Conservation (phyloP, 2,888 invertebrate species). For the Drosophila maculinotata region DNA sequence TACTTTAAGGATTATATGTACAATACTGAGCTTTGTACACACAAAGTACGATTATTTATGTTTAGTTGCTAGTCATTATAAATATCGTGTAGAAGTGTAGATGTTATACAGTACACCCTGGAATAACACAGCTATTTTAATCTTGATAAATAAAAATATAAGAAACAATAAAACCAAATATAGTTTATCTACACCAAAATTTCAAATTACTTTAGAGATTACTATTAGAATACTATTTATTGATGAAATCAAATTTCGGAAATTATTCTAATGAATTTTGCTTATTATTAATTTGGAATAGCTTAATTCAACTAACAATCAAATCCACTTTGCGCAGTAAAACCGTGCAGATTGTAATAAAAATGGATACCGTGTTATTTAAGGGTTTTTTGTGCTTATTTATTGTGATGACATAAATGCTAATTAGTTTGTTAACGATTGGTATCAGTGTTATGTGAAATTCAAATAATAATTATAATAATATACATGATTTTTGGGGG, state of each 20-base stretch:
- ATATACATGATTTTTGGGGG: constrained; percentile 37
- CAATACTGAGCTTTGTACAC: constrained; percentile 23
- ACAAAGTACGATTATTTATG: constrained; percentile 21
- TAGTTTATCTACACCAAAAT: constrained; percentile 9
- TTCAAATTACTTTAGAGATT: constrained; percentile 6
- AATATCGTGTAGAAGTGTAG: constrained; percentile 21
- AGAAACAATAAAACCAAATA: constrained; percentile 10
- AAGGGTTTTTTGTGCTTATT: constrained; percentile 44
- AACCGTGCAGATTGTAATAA: constrained; percentile 18
- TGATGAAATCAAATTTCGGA: not conserved
- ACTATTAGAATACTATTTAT: constrained; percentile 3
- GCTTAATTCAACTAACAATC: constrained; percentile 6
- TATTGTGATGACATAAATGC: constrained; percentile 42
- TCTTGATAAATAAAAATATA: not conserved
- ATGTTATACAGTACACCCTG: constrained; percentile 42
- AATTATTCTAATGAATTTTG: not conserved
- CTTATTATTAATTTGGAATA: constrained; percentile 3
- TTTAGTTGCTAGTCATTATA: constrained; percentile 25
- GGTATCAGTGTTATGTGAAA: constrained; percentile 27
- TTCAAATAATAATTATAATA: constrained; percentile 28
- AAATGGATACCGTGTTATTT: constrained; percentile 45
- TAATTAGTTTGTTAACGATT: constrained; percentile 28
- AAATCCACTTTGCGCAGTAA: constrained; percentile 17
- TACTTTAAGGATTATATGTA: constrained; percentile 26
- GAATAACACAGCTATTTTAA: constrained; percentile 39